Evolutionary conservation across 2,888 invertebrate species (phyloP).

Genomic region (Ophion ventricosus): DNA sequence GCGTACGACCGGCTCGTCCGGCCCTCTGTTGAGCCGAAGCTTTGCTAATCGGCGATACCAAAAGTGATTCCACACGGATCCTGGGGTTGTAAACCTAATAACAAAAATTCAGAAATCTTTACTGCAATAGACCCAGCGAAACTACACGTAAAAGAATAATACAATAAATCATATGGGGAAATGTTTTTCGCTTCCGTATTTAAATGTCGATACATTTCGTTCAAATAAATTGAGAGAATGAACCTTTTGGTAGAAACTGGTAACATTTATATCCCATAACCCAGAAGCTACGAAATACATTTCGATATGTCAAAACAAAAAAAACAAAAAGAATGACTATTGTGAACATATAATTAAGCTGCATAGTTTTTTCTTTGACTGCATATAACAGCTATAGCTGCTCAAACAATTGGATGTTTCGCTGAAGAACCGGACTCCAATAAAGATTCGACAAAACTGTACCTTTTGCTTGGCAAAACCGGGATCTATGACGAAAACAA

Average conservation of each 20-base stretch:
- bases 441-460: constrained; percentile 10
- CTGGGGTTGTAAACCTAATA: constrained; percentile 92
- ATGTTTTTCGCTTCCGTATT: no score
- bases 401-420: not conserved
- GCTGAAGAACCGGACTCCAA: not conserved
- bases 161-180: not conserved
- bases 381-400: no score
- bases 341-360: no score
- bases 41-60: constrained; percentile 99
- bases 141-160: not conserved
- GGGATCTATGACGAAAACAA: constrained; percentile 99
- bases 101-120: not conserved
- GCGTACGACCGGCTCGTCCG: constrained; percentile 98
- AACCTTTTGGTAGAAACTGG: not conserved
- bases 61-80: constrained; percentile 96
- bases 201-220: not conserved
- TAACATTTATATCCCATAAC: not conserved
- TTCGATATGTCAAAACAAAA: no score
- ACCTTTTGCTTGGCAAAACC: constrained; percentile 99
- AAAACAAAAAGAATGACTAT: no score
- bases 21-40: constrained; percentile 99
- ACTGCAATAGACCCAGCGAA: not conserved
- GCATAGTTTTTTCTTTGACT: no score
- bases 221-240: not conserved
- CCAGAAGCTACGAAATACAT: no score